Base-by-base conservation (phyloP, 2,797 vertebrate species). In the Clarias fuscus region DNA sequence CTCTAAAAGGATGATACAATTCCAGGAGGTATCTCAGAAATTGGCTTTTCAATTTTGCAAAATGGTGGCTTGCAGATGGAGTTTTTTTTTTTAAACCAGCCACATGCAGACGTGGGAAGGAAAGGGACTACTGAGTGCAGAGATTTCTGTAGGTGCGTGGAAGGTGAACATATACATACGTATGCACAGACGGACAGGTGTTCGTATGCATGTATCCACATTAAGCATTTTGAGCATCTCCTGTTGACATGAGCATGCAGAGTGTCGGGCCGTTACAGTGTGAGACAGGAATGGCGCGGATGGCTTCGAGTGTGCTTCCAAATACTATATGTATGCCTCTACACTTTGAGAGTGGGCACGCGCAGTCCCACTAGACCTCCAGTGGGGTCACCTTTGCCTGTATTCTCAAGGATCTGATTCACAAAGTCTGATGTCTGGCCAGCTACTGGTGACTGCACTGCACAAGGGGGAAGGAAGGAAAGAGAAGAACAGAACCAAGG, bases 361-460 rank as follows among this genome's bases (percentile, higher is more conserved):
- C 98, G 95, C 64, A 99, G 95, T 89, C 98, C 98, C 53, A 98
- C 97, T 84, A 99, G 95, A 90, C 98, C 98, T n/a, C 98, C 98
- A 0, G 98, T 99, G 91, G 98, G 96, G 92, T 99, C 97, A 70
- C 98, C 98, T 59, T 96, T 96, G 61, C 97, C 97, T 0, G 98
- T 99, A 94, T 96, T 99, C 95, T 99, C 98, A 95, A 99, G 95
- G 91, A 99, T 98, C 91, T 98, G 98, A 95, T 99, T 99, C 91
- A 99, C 98, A 70, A 99, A 99, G 92, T 99, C 98, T 15, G 98
- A 99, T 37, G 98, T 99, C 95, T 99, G 97, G 82, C 98, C 96
- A 64, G 97, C 97, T 84, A 99, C 98, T 86, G 97, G 97, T 40
- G 97, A 94, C 80, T 97, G 95, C 96, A 92, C 94, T 95, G 95